These are phyloP conservation scores for Chelonoidis abingdonii DNA, from an alignment of 2,113 vertebrate species.

Conservation along the genomic window DNA sequence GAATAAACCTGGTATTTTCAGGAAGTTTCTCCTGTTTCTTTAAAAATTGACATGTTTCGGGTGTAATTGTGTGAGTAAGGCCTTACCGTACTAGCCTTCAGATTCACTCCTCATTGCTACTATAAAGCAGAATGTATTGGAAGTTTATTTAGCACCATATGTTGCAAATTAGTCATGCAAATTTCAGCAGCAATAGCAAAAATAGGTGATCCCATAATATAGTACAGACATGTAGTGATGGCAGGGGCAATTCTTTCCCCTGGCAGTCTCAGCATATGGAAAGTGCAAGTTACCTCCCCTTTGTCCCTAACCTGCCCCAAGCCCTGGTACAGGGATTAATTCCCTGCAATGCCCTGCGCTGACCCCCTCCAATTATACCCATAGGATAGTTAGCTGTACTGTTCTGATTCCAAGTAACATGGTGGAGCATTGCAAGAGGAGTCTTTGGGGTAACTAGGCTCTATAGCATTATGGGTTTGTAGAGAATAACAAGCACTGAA, in stretches of 20 bases:
- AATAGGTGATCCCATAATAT: slow-evolving; percentile 30
- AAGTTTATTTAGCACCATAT: slow-evolving; percentile 30
- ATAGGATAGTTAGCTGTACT: neutral
- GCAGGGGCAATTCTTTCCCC: neutral
- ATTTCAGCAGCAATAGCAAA: slow-evolving; percentile 36
- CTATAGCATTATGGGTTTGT: neutral
- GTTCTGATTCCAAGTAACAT: neutral
- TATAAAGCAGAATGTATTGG: slow-evolving; percentile 32
- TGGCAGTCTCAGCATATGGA: neutral
- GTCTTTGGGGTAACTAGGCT: neutral
- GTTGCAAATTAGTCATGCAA: slow-evolving; percentile 54
- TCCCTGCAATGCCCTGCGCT: neutral
- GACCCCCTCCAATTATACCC: neutral
- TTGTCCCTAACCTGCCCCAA: neutral
- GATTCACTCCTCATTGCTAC: slow-evolving; percentile 15
- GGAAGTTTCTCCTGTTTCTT: neutral
- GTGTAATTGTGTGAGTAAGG: neutral
- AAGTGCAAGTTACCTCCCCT: neutral
- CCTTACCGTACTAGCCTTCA: neutral
- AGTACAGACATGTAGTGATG: neutral
- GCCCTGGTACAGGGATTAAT: neutral
- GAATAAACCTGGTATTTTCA: neutral
- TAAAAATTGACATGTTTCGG: neutral
- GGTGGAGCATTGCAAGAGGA: neutral
- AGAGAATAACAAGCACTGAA: neutral